Evolutionary conservation across 2,113 vertebrate genomes (phyloP).

Genomic region (Taurulus bubalis): DNA sequence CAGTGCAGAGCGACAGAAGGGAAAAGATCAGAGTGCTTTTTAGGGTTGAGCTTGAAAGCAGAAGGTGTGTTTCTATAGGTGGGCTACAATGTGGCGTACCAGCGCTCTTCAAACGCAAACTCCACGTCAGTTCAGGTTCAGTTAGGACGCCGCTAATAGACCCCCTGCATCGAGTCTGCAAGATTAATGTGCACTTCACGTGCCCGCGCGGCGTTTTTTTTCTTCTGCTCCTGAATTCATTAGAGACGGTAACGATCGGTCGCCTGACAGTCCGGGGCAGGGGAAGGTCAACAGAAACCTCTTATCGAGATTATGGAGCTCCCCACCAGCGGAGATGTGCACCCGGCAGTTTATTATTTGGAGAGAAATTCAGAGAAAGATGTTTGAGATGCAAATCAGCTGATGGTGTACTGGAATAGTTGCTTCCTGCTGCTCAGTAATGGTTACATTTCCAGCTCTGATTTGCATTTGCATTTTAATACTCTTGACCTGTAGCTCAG

Average conservation of each 20-base stretch:
- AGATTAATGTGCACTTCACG: slow-evolving; percentile 64
- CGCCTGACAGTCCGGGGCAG: slow-evolving; percentile 49
- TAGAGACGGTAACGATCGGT: slow-evolving; percentile 72
- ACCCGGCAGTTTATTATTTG: slow-evolving; percentile 12
- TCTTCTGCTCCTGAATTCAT: slow-evolving; percentile 69
- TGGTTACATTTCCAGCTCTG: background rate
- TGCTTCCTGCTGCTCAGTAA: slow-evolving; percentile 40
- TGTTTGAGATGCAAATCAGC: slow-evolving; percentile 51
- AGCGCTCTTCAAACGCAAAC: slow-evolving; percentile 16
- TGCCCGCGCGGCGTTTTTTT: slow-evolving; percentile 43
- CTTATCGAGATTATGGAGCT: slow-evolving; percentile 60
- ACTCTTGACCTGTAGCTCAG: slow-evolving; percentile 16
- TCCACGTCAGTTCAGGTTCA: background rate
- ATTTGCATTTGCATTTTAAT: slow-evolving; percentile 1
- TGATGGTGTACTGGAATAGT: background rate
- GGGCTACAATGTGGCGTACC: background rate
- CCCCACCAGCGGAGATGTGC: slow-evolving; percentile 21
- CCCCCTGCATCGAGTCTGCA: slow-evolving; percentile 31
- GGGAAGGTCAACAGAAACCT: slow-evolving; percentile 64
- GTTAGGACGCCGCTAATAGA: slow-evolving; percentile 42
- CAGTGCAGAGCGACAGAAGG: slow-evolving; percentile 9
- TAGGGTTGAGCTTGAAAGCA: background rate
- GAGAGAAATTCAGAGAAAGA: slow-evolving; percentile 2
- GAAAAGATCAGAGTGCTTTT: background rate
- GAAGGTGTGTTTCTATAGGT: slow-evolving; percentile 1